phyloP scores from a whole-genome alignment of 23 tunicate species.

The Halocynthia roretzi region DNA sequence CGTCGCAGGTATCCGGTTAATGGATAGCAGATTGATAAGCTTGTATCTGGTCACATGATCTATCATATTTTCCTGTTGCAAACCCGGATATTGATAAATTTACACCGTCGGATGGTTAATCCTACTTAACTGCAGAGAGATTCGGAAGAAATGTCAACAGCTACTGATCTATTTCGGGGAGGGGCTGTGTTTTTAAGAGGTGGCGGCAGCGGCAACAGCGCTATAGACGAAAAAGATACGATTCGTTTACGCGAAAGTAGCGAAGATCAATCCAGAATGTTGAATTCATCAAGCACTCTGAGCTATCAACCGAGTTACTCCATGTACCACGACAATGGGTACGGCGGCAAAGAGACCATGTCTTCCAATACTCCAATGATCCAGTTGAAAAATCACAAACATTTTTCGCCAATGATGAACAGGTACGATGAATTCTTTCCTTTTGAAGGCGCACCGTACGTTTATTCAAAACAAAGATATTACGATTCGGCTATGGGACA shows the following conservation, averaged over 20 bases:
- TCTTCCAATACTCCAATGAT: slow-evolving; percentile 18
- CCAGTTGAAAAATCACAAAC: slow-evolving; percentile 8
- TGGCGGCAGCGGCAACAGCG: neutral
- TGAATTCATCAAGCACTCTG: neutral
- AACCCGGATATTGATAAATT: too few species aligned
- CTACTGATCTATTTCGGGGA: neutral
- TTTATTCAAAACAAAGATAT: too few species aligned
- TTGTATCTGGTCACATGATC: too few species aligned
- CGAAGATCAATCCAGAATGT: neutral
- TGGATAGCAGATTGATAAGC: too few species aligned
- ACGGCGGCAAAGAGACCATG: neutral
- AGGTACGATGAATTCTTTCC: too few species aligned
- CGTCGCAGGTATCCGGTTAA: too few species aligned
- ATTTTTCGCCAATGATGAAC: neutral
- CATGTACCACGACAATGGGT: neutral
- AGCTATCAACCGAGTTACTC: neutral
- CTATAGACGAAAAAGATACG: neutral
- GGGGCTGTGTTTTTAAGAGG: neutral
- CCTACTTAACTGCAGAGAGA: neutral
- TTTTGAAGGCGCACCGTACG: too few species aligned
- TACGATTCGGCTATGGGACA: neutral
- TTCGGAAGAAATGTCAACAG: neutral
- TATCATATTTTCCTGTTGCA: too few species aligned
- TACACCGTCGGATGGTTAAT: too few species aligned
- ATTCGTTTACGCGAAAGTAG: too few species aligned